Conservation (phyloP, 2,797 vertebrate genomes). For the Cuniculus paca region DNA sequence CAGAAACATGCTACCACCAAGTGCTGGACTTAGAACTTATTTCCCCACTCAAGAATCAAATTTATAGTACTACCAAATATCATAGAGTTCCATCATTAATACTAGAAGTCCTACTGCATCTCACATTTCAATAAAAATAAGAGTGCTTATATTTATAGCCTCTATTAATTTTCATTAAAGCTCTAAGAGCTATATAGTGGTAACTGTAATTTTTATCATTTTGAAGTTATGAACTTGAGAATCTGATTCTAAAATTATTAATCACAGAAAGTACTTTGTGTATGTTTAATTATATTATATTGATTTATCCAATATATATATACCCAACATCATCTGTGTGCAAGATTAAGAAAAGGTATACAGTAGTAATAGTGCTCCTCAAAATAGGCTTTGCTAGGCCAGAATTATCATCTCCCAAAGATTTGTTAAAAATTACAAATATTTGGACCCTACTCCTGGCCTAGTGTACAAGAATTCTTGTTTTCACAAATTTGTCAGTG, state of each 20-base stretch:
- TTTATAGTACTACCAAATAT: neutral
- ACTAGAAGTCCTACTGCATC: neutral
- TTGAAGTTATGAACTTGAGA: neutral
- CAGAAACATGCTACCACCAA: neutral
- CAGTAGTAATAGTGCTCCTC: neutral
- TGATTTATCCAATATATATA: neutral
- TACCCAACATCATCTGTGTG: neutral
- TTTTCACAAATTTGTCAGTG: neutral
- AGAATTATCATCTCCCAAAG: neutral
- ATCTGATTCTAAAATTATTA: conserved; percentile 25
- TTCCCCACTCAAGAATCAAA: neutral
- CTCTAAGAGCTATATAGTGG: neutral
- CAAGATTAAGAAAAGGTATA: neutral
- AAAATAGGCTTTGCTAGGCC: neutral
- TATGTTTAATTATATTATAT: neutral
- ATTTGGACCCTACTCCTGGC: neutral
- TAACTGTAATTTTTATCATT: neutral
- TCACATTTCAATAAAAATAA: conserved; percentile 22
- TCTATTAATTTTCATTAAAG: neutral
- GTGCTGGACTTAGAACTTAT: neutral
- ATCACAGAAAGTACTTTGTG: conserved; percentile 8
- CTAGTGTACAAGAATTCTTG: neutral
- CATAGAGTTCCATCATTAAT: neutral
- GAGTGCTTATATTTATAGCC: neutral
- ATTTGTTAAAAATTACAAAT: neutral